These are phyloP conservation scores for Tenthredo notha DNA, from an alignment of 2,888 invertebrate genomes.

Conservation along the genomic window DNA sequence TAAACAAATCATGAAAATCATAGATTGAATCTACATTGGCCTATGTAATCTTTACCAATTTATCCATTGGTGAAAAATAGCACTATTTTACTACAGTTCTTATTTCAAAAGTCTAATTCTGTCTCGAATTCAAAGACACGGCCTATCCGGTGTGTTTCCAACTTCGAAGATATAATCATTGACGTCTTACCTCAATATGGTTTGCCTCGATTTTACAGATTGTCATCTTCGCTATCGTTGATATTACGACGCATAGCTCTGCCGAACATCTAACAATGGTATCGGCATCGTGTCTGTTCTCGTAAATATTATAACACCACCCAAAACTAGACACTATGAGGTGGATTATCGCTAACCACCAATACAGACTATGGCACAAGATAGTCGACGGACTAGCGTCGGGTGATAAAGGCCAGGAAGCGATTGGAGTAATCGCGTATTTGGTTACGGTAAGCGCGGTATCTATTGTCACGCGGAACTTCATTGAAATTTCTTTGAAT, in stretches of 20 bases:
- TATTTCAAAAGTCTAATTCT: too few species aligned
- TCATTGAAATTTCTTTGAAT: neutral
- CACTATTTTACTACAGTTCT: neutral
- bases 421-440: neutral
- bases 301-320: neutral
- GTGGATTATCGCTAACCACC: neutral
- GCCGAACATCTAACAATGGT: neutral
- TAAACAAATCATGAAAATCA: too few species aligned
- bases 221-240: constrained; percentile 48
- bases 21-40: neutral
- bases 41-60: neutral
- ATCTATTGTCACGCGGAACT: neutral
- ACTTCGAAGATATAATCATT: neutral
- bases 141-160: neutral
- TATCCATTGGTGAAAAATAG: too few species aligned
- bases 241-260: neutral
- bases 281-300: neutral
- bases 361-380: neutral
- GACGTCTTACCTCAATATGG: neutral
- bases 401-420: neutral
- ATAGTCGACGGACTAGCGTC: neutral
- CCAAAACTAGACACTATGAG: neutral
- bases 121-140: neutral
- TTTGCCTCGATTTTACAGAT: constrained; percentile 44
- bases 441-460: neutral